These are phyloP conservation scores for Rattus norvegicus DNA, from an alignment of 2,113 vertebrate species.

Conservation along the genomic window DNA sequence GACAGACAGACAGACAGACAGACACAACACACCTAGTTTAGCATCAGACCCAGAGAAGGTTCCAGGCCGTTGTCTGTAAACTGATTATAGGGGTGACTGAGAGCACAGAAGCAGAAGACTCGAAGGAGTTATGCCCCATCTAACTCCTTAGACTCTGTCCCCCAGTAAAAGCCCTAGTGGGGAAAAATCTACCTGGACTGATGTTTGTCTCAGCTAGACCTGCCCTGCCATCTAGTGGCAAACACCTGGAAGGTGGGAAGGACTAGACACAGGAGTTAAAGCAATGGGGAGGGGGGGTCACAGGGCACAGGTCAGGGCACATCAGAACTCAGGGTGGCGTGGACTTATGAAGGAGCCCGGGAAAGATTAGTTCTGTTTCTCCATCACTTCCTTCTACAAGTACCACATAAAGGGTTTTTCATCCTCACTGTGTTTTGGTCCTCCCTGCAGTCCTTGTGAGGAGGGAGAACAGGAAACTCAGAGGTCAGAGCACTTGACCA, in stretches of 20 bases:
- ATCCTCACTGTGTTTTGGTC: background rate
- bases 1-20: background rate
- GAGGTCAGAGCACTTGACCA: background rate
- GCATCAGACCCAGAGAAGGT: background rate
- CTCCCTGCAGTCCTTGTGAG: background rate
- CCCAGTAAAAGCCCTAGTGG: background rate
- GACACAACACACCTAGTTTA: background rate
- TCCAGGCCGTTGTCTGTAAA: background rate
- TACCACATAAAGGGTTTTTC: background rate
- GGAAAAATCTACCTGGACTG: background rate
- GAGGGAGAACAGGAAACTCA: background rate
- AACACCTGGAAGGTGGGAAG: background rate
- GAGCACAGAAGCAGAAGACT: background rate
- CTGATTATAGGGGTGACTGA: background rate
- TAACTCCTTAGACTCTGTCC: background rate
- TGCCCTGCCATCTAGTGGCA: conserved; percentile 74
- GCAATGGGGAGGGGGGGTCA: background rate
- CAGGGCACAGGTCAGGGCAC: background rate
- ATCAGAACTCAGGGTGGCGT: background rate
- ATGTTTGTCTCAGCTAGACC: conserved; percentile 27
- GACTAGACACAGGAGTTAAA: no score
- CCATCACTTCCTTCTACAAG: background rate
- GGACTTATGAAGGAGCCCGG: background rate
- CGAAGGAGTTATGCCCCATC: background rate
- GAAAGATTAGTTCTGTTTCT: background rate